Conservation (phyloP, 2,888 invertebrate species). For the Sminthurides aquaticus region DNA sequence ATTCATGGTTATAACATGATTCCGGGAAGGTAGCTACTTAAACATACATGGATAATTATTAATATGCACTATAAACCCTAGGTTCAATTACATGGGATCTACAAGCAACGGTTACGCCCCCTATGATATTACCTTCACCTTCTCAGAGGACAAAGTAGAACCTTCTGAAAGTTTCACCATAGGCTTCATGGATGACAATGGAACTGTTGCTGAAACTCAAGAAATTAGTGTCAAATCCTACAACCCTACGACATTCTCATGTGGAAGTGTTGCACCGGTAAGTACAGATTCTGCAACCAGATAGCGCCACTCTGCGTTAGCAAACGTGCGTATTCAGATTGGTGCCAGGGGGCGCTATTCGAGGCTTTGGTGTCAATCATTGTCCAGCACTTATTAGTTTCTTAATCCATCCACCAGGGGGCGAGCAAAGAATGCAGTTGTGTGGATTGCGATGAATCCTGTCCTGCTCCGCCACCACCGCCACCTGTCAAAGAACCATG, state of each 20-base stretch:
- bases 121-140: constrained; percentile 57
- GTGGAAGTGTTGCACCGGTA: constrained; percentile 33
- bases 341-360: too few relatives aligned
- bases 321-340: not conserved
- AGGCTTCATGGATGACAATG: constrained; percentile 17
- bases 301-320: not conserved
- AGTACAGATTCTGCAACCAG: too few relatives aligned
- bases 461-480: constrained; percentile 65
- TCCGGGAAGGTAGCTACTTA: too few relatives aligned
- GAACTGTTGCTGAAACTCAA: constrained; percentile 20
- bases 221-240: constrained; percentile 18
- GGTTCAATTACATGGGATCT: constrained; percentile 37
- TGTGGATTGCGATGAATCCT: constrained; percentile 73
- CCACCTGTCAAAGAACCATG: constrained; percentile 62
- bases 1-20: too few relatives aligned
- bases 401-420: not conserved
- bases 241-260: constrained; percentile 29
- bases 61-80: too few relatives aligned
- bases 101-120: constrained; percentile 47
- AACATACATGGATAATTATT: too few relatives aligned
- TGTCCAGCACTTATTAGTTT: not conserved
- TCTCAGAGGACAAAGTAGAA: constrained; percentile 22
- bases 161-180: constrained; percentile 9
- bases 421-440: constrained; percentile 68
- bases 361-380: too few relatives aligned